Conservation (phyloP, 2,797 vertebrate genomes). For the Linurgus olivaceus region DNA sequence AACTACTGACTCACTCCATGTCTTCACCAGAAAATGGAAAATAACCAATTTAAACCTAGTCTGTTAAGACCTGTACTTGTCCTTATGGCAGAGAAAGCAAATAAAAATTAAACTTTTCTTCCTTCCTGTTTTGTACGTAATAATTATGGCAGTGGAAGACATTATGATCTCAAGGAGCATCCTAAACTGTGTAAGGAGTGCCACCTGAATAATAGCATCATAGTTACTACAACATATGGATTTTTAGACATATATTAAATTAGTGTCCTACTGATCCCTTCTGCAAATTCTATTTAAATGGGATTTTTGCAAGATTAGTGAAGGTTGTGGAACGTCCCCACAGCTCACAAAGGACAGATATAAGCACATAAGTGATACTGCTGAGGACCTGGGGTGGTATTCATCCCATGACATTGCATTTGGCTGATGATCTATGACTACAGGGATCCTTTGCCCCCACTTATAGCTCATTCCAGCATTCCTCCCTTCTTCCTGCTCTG, state of each 20-base stretch:
- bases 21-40: background rate
- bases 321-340: background rate
- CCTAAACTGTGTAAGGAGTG: background rate
- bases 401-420: background rate
- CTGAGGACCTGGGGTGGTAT: background rate
- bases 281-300: background rate
- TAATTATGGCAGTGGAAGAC: background rate
- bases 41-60: background rate
- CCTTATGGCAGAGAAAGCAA: background rate
- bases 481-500: background rate
- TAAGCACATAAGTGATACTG: background rate
- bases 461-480: slow-evolving; percentile 33
- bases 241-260: background rate
- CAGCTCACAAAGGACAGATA: background rate
- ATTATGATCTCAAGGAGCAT: background rate
- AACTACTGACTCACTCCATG: background rate
- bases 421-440: slow-evolving; percentile 30
- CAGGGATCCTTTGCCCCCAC: background rate
- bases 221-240: background rate
- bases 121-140: background rate
- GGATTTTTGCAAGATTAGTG: background rate
- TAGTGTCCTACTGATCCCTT: background rate
- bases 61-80: background rate
- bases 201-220: background rate
- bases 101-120: background rate